Evolutionary conservation across 35 echinoderm and acorn worm genomes (phyloP), one percentile per base, ranked within the genome.

Genomic region (Chiridota heheva): DNA sequence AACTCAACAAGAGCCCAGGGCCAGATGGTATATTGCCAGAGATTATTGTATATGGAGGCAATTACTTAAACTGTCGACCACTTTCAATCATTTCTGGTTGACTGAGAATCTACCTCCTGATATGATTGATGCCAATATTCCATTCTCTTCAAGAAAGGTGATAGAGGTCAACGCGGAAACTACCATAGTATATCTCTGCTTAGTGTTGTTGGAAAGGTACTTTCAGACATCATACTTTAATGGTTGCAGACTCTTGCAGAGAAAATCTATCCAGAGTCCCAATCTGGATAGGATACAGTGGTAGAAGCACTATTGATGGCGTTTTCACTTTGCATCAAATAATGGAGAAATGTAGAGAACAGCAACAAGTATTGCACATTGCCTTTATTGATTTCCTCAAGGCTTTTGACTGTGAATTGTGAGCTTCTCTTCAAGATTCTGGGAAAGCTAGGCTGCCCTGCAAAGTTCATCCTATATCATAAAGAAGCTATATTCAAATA

Each of bases 361-460:
- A 80, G 10, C 76, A 80, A 25, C 45, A 35, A 18, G 15, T 36
- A 30, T 26, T 77, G 53, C 73, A 77, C 22, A 80, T 63, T 10
- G 38, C 76, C 10, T 80, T 80, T 36, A 80, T 80, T 39, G 57
- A 80, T 16, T 80, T 61, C 30, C 60, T 58, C n/a, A 80, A 80
- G 40, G 55, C 55, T 33, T 61, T 62, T 62, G 76, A 62, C 55
- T 61, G 55, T 62, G 76, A 80, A 63, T 22, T 41, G 56, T 37
- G 55, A 80, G 1, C 76, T 80, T 29, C 4, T 80, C 5, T 61
- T 61, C 34, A 37, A 2, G 32, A 63, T 78, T 36, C 29, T 78
- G 5, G 25, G 7, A 5, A 80, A 80, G 42, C 55, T 80, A 27
- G 76, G 55, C 2, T 80, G 76, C 30, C 76, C 30, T n/a, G 1